Evolutionary conservation across 1,140 invertebrate genomes (phyloP), one percentile per base, ranked within the genome.

Genomic region (Brachionus asplanchnoidis): DNA sequence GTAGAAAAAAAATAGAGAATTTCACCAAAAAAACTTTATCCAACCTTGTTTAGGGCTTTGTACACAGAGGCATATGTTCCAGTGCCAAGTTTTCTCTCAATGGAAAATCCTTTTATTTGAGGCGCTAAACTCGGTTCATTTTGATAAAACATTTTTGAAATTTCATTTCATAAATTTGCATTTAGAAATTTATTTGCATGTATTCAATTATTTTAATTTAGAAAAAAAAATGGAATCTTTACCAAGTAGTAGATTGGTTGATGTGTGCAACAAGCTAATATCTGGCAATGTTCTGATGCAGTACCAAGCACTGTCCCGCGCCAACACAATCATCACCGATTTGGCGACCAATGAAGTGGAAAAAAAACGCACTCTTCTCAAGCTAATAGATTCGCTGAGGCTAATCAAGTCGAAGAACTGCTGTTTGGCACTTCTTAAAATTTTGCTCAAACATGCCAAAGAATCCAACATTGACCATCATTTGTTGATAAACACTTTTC

Each of bases 61-160:
- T 94, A 95, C 0, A 96, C 95, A 0, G 92, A 93, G 0, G 95
- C 93, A 89, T 95, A 96, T 85, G 94, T 94, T n/a, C 95, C 95
- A n/a, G 91, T 91, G 3, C 95, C 95, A 11, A 96, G 91, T 90
- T 93, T 95, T 87, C 95, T 93, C 7, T 88, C 87, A 85, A 90
- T 88, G 26, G 89, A 87, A 86, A 87, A 90, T 50, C 88, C 88
- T 32, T 84, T 85, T 26, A 82, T 11, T 40, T 82, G 53, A 12
- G 79, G 79, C n/a, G 32, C 68, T 42, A 73, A 17, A 73, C 40
- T 73, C 12, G 53, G 8, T 60, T 40, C 36, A 73, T n/a, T 26
- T 20, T 77, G 20, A 77, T 77, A 28, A 77, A 46, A 77, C 73
- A 77, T 77, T 77, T 77, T 77, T 77, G 44, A 50, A 77, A 77